Conservation (phyloP, 1,140 invertebrate genomes). For the Telenomus remus region DNA sequence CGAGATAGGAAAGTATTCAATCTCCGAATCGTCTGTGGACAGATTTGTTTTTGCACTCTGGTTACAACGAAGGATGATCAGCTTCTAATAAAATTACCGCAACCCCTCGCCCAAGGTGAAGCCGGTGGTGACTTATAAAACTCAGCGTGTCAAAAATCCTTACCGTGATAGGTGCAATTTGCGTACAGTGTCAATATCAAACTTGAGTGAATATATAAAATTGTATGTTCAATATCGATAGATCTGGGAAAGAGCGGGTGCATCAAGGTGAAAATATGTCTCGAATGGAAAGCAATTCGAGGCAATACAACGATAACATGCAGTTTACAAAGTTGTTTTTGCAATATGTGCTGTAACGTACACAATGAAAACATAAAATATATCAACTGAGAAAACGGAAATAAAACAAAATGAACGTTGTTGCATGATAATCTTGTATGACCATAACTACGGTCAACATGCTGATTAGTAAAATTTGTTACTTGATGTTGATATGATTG, state of each 20-base stretch:
- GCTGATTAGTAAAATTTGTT: constrained; percentile 45
- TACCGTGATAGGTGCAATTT: constrained; percentile 57
- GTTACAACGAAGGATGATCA: constrained; percentile 41
- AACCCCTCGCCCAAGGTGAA: constrained; percentile 66
- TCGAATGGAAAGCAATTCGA: constrained; percentile 1
- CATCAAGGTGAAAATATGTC: constrained; percentile 35
- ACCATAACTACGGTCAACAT: constrained; percentile 30
- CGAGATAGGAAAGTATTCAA: constrained; percentile 88
- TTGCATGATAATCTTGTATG: constrained; percentile 19
- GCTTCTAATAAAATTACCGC: constrained; percentile 31
- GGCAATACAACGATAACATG: constrained; percentile 5
- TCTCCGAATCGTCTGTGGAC: constrained; percentile 82
- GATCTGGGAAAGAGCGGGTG: constrained; percentile 63
- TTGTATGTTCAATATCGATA: constrained; percentile 69
- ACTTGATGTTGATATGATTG: constrained; percentile 29
- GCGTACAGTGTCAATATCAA: constrained; percentile 38
- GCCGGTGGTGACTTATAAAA: constrained; percentile 52
- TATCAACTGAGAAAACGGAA: background rate
- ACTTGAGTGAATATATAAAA: constrained; percentile 48
- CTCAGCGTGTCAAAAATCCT: constrained; percentile 61
- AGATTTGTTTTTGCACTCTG: constrained; percentile 63
- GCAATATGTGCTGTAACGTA: constrained; percentile 16
- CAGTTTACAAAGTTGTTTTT: background rate
- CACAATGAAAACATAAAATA: constrained; percentile 3
- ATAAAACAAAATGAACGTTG: background rate